phyloP scores from a whole-genome alignment of 1,140 invertebrate genomes.

The Drosophila micromelanica region DNA sequence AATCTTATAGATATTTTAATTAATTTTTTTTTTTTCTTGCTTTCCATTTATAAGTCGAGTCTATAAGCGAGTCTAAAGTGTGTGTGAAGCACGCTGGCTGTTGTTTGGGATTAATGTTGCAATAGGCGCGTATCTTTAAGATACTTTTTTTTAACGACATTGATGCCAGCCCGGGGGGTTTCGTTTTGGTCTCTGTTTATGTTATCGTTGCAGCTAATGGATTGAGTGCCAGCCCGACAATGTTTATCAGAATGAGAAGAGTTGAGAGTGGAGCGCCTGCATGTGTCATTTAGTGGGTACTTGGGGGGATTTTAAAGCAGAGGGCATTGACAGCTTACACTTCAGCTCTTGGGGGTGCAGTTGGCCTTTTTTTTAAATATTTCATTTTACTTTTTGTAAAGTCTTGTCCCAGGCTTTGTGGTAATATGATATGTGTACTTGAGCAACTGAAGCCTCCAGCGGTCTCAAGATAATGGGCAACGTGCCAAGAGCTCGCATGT shows the following conservation, averaged over 20 bases:
- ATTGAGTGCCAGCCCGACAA: constrained; percentile 30
- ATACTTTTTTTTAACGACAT: constrained; percentile 33
- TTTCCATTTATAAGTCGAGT: constrained; percentile 36
- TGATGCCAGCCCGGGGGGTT: constrained; percentile 22
- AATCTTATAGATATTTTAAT: constrained; percentile 73
- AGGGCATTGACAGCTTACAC: constrained; percentile 59
- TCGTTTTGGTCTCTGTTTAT: constrained; percentile 20
- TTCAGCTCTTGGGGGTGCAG: constrained; percentile 44
- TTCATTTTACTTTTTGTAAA: constrained; percentile 3
- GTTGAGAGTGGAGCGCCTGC: constrained; percentile 41
- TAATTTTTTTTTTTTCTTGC: constrained; percentile 42
- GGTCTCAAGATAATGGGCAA: constrained; percentile 73
- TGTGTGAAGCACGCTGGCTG: constrained; percentile 56
- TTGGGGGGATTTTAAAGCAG: constrained; percentile 19
- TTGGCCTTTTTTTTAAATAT: neutral
- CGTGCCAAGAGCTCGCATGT: constrained; percentile 73
- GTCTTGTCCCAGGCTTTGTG: constrained; percentile 32
- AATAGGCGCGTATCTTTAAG: constrained; percentile 31
- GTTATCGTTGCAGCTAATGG: constrained; percentile 57
- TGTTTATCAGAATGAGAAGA: constrained; percentile 43
- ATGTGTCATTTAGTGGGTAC: constrained; percentile 19
- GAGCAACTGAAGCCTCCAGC: constrained; percentile 60
- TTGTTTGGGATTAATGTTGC: constrained; percentile 26
- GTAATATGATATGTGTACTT: constrained; percentile 78
- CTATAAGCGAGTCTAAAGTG: constrained; percentile 54